These are phyloP conservation scores for Oligia latruncula DNA, from an alignment of 2,888 invertebrate genomes.

Conservation along the genomic window DNA sequence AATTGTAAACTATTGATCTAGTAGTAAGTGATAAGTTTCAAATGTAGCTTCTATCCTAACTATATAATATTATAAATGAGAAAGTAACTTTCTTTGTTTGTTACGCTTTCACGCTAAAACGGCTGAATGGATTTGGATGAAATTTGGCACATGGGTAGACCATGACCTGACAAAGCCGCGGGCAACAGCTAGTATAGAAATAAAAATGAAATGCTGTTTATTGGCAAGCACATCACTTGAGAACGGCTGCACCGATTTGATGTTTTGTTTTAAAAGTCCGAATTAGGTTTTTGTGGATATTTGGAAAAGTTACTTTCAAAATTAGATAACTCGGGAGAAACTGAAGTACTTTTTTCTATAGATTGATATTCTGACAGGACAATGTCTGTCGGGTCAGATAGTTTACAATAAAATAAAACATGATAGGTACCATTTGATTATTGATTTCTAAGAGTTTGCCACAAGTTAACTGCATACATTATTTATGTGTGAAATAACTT, in stretches of 20 bases:
- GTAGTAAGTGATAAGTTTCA: conserved; percentile 37
- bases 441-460: background rate
- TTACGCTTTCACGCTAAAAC: background rate
- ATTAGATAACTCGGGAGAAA: background rate
- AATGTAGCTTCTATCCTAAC: conserved; percentile 13
- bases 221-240: background rate
- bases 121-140: background rate
- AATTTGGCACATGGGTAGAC: background rate
- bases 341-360: background rate
- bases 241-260: background rate
- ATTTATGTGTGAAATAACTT: background rate
- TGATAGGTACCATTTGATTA: background rate
- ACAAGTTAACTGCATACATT: background rate
- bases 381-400: background rate
- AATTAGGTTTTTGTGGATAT: background rate
- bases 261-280: background rate
- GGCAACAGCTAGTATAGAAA: too few relatives aligned
- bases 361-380: background rate
- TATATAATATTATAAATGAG: too few relatives aligned
- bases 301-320: background rate
- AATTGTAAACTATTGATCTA: conserved; percentile 54
- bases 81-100: too few relatives aligned
- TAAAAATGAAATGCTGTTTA: background rate
- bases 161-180: background rate
- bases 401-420: conserved; percentile 13